phyloP scores from a whole-genome alignment of 2,888 invertebrate genomes.

The Caenorhabditis sulstoni region DNA sequence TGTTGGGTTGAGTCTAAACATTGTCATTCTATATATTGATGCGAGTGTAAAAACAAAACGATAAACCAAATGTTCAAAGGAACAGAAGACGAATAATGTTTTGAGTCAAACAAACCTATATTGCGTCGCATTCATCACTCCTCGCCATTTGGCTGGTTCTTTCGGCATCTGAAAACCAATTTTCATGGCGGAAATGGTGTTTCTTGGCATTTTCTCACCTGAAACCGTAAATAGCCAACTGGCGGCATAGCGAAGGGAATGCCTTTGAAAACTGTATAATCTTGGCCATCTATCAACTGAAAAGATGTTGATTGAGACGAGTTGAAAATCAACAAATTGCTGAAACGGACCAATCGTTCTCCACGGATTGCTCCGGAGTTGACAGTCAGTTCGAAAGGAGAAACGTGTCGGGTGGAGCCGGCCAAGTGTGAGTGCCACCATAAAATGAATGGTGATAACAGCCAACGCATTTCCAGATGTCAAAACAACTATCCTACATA shows the following conservation, averaged over 20 bases:
- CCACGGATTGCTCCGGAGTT: conserved; percentile 79
- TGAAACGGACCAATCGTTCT: conserved; percentile 73
- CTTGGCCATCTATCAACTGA: conserved; percentile 68
- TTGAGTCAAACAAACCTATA: conserved; percentile 65
- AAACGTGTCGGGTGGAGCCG: conserved; percentile 58
- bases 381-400: conserved; percentile 78
- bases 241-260: conserved; percentile 81
- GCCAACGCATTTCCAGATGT: conserved; percentile 59
- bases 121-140: conserved; percentile 81
- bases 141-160: conserved; percentile 80
- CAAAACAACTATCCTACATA: conserved; percentile 61
- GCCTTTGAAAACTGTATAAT: conserved; percentile 80
- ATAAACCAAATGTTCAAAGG: background rate
- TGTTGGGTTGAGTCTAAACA: background rate
- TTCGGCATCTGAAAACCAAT: conserved; percentile 73
- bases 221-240: conserved; percentile 79
- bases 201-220: conserved; percentile 68
- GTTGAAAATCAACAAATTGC: background rate
- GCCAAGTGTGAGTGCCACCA: conserved; percentile 58
- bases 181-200: background rate
- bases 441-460: conserved; percentile 56
- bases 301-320: conserved; percentile 17
- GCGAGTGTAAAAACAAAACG: background rate
- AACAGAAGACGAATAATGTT: background rate
- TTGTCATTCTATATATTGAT: background rate